Evolutionary conservation across 2,888 invertebrate genomes (phyloP).

Genomic region (Hemicrepidius hirtus): DNA sequence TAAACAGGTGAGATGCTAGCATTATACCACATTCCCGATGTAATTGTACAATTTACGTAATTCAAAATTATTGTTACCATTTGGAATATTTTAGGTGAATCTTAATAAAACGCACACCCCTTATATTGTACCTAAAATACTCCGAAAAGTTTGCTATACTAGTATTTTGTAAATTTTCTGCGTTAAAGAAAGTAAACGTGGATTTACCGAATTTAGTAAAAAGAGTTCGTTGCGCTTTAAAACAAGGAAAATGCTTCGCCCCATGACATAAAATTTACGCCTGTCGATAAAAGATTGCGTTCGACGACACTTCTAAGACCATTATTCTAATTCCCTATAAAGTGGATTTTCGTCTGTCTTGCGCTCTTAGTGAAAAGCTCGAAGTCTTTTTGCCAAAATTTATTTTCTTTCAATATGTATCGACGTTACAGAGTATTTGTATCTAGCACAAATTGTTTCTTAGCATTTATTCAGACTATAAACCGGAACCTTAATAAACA

Average conservation of each 20-base stretch:
- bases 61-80: no score
- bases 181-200: constrained; percentile 16
- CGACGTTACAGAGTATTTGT: constrained; percentile 42
- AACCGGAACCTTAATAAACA: not conserved
- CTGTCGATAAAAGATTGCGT: constrained; percentile 56
- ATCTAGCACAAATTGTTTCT: not conserved
- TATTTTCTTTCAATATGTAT: constrained; percentile 48
- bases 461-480: no score
- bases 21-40: no score
- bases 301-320: constrained; percentile 56
- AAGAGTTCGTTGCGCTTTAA: constrained; percentile 32
- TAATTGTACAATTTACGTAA: no score
- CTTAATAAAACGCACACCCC: no score
- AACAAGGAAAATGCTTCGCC: constrained; percentile 46
- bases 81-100: no score
- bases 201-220: constrained; percentile 23
- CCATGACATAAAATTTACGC: constrained; percentile 50
- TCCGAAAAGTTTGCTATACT: not conserved
- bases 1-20: no score
- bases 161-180: not conserved
- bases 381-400: constrained; percentile 42
- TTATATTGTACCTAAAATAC: not conserved
- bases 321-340: constrained; percentile 52
- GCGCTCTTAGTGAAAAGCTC: constrained; percentile 46
- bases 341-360: constrained; percentile 52